These are phyloP conservation scores for Aleiodes alternator DNA, from an alignment of 2,888 invertebrate species.

Conservation along the genomic window DNA sequence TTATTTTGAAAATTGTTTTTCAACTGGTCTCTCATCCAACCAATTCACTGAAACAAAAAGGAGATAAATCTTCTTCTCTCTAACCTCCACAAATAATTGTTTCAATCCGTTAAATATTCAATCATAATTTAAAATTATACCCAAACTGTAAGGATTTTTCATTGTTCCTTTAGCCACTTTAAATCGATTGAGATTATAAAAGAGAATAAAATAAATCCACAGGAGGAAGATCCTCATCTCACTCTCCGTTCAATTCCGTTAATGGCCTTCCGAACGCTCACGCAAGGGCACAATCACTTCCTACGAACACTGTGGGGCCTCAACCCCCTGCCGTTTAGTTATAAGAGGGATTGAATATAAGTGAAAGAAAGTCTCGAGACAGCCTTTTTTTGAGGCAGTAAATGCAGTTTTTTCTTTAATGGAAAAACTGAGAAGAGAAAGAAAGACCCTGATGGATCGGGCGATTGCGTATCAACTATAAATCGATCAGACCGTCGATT, in stretches of 20 bases:
- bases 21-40: too few species aligned
- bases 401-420: slow-evolving; percentile 34
- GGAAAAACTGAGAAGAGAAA: slow-evolving; percentile 9
- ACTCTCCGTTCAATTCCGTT: slow-evolving; percentile 45
- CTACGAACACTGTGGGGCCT: slow-evolving; percentile 2
- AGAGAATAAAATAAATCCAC: not conserved
- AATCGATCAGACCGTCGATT: too few species aligned
- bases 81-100: too few species aligned
- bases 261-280: slow-evolving; percentile 47
- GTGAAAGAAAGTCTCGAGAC: slow-evolving; percentile 26
- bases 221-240: slow-evolving; percentile 10
- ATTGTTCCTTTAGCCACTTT: not conserved
- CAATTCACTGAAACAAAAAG: too few species aligned
- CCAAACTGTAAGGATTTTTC: not conserved
- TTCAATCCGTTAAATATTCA: too few species aligned
- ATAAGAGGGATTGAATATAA: slow-evolving; percentile 8
- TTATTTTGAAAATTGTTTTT: too few species aligned
- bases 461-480: too few species aligned
- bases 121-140: too few species aligned
- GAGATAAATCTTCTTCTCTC: too few species aligned
- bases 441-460: too few species aligned
- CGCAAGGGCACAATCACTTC: slow-evolving; percentile 40
- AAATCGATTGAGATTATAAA: not conserved
- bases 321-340: not conserved
- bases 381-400: not conserved